phyloP scores from a whole-genome alignment of 1,140 invertebrate species.

The Dinothrombium tinctorium region DNA sequence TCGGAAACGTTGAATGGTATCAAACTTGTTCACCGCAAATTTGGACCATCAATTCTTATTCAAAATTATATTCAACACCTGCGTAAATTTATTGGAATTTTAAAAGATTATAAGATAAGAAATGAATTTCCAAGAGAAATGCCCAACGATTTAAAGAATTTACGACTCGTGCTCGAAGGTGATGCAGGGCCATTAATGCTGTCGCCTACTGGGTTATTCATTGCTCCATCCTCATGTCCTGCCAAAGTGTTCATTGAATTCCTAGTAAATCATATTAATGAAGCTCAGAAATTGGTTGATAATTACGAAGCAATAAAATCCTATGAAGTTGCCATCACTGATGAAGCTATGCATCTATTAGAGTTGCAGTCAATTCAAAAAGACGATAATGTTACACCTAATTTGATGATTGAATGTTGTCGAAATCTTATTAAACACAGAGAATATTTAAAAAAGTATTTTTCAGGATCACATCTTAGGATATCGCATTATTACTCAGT shows the following conservation, averaged over 20 bases:
- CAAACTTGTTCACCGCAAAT: too few relatives aligned
- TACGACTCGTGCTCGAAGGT: constrained; percentile 69
- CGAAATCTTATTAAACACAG: too few relatives aligned
- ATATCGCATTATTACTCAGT: too few relatives aligned
- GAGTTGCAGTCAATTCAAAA: constrained; percentile 43
- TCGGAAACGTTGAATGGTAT: too few relatives aligned
- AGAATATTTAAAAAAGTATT: too few relatives aligned
- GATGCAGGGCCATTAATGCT: constrained; percentile 74
- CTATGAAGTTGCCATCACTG: constrained; percentile 42
- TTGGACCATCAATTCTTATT: too few relatives aligned
- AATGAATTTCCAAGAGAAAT: constrained; percentile 41
- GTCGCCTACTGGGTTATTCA: constrained; percentile 74
- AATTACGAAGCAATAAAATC: constrained; percentile 54
- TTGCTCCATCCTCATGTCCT: constrained; percentile 66
- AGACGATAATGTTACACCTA: constrained; percentile 68
- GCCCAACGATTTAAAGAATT: constrained; percentile 39
- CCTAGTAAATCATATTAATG: constrained; percentile 44
- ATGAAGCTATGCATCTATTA: constrained; percentile 35
- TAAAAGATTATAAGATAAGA: too few relatives aligned
- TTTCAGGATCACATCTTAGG: too few relatives aligned
- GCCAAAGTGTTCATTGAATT: constrained; percentile 57
- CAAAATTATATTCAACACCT: too few relatives aligned
- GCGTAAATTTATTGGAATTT: too few relatives aligned
- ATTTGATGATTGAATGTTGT: constrained; percentile 52
- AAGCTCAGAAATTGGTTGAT: constrained; percentile 38